Evolutionary conservation across 64 coral and sea anemone species (phyloP).

Genomic region (Acropora yongei): DNA sequence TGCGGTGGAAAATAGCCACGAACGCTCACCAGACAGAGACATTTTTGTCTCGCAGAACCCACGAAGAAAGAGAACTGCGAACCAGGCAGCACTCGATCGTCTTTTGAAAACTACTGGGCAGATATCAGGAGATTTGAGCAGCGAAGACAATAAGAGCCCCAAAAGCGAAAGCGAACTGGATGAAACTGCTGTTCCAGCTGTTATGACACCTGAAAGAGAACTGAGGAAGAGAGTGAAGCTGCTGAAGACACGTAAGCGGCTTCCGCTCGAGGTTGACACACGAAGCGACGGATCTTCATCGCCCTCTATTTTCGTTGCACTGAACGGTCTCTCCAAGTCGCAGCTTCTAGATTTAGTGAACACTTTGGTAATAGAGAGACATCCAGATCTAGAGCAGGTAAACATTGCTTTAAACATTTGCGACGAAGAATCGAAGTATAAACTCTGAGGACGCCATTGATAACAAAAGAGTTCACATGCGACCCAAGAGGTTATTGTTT

Average conservation of each 20-base stretch:
- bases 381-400: conserved; percentile 81
- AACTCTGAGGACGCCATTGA: background rate
- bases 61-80: conserved; percentile 30
- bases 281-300: background rate
- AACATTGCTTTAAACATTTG: background rate
- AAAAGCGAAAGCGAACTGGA: conserved; percentile 35
- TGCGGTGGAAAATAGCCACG: conserved; percentile 6
- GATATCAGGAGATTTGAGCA: background rate
- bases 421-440: background rate
- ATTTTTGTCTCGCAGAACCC: conserved; percentile 64
- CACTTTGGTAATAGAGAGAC: conserved; percentile 47
- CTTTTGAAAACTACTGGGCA: conserved; percentile 1
- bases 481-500: background rate
- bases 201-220: conserved; percentile 53
- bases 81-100: conserved; percentile 22
- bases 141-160: conserved; percentile 37
- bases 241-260: conserved; percentile 34
- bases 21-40: conserved; percentile 67
- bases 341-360: conserved; percentile 71
- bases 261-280: conserved; percentile 41
- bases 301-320: conserved; percentile 25
- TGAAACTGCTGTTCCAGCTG: conserved; percentile 25
- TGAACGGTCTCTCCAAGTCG: conserved; percentile 69
- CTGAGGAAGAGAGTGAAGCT: background rate
- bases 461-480: conserved; percentile 6